These are phyloP conservation scores for Pseudochaenichthys georgianus DNA, from an alignment of 2,797 vertebrate species.

Conservation along the genomic window DNA sequence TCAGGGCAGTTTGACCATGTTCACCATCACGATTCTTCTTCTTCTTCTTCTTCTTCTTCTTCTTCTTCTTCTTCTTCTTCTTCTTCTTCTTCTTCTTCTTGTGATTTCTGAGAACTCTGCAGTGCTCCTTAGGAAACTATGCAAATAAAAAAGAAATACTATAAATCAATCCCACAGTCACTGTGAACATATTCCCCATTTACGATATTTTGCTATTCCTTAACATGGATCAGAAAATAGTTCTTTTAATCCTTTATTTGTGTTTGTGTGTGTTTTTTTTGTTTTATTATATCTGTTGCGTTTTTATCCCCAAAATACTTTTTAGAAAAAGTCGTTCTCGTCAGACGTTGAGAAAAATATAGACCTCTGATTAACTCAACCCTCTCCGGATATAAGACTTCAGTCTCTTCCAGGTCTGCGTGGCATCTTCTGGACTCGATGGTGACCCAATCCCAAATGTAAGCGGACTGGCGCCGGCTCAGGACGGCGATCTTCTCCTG, in stretches of 20 bases:
- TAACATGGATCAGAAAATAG: conserved; percentile 85
- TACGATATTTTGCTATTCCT: conserved; percentile 68
- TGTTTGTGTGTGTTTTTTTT: conserved; percentile 45
- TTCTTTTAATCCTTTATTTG: conserved; percentile 74
- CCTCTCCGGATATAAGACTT: conserved; percentile 72
- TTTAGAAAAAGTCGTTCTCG: conserved; percentile 82
- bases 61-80: too few species aligned
- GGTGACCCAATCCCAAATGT: conserved; percentile 67
- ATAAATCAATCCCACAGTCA: conserved; percentile 77
- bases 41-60: too few species aligned
- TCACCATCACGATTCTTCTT: conserved; percentile 29
- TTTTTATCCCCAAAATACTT: conserved; percentile 89
- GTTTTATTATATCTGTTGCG: conserved; percentile 68
- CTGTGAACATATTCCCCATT: conserved; percentile 69
- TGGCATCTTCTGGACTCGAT: conserved; percentile 55
- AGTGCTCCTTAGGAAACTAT: conserved; percentile 75
- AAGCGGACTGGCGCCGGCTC: conserved; percentile 58
- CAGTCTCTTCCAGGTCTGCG: conserved; percentile 56
- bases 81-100: conserved; percentile 10
- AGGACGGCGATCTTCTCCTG: conserved; percentile 7
- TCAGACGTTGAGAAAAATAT: conserved; percentile 87
- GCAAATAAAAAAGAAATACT: conserved; percentile 82
- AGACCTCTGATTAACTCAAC: conserved; percentile 83
- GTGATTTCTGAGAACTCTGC: conserved; percentile 72
- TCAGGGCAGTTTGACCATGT: conserved; percentile 81